Conservation (phyloP, 2,113 vertebrate species). For the Tor tambroides region DNA sequence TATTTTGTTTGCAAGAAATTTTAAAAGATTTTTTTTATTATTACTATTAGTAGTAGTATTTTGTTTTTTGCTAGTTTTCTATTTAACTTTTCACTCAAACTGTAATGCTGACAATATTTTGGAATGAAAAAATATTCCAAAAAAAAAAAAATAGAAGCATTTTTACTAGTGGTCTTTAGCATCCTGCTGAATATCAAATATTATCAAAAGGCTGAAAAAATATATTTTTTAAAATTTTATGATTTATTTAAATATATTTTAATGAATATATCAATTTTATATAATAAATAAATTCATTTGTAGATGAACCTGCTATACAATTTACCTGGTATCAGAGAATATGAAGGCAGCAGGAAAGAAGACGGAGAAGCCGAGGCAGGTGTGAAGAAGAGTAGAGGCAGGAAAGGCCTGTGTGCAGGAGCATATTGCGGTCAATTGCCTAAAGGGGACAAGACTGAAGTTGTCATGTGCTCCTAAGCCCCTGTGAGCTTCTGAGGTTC, state of each 20-base stretch:
- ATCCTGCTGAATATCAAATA: not conserved
- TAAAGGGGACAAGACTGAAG: constrained; percentile 23
- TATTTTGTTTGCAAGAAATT: not conserved
- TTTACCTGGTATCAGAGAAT: not conserved
- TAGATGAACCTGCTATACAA: not conserved
- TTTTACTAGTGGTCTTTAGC: not conserved
- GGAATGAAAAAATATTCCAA: not conserved
- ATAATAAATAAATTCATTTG: not conserved
- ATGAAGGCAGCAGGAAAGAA: not conserved
- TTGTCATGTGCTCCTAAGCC: constrained; percentile 25
- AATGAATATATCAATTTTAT: not conserved
- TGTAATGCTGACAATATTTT: not conserved
- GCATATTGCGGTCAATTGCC: not conserved
- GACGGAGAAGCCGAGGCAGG: not conserved
- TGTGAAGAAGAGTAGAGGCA: not conserved
- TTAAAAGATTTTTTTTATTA: not conserved
- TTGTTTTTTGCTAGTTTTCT: not conserved
- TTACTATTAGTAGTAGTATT: not conserved
- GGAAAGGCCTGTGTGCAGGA: not conserved
- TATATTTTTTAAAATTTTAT: not conserved
- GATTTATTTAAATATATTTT: no score
- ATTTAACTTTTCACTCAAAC: not conserved
- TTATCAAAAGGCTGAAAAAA: not conserved
- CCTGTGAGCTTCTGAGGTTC: constrained; percentile 26
- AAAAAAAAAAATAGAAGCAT: not conserved